phyloP scores from a whole-genome alignment of 2,797 vertebrate species.

The Rhyacichthys aspro region DNA sequence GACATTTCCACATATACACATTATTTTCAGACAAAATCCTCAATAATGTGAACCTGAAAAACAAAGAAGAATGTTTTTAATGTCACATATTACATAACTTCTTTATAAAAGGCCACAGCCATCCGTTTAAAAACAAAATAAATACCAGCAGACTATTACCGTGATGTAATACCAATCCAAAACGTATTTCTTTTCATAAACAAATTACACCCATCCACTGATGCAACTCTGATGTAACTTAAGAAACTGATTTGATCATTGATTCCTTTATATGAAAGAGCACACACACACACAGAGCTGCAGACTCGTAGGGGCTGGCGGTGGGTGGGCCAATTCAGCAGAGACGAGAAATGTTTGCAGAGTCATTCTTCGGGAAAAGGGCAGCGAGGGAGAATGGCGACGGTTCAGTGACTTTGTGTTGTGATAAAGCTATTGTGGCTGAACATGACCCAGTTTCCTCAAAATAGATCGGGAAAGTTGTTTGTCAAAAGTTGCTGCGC shows the following conservation, averaged over 20 bases:
- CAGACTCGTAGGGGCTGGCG: background rate
- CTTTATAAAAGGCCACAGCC: too few relatives aligned
- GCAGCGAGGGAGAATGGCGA: constrained; percentile 35
- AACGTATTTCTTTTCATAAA: too few relatives aligned
- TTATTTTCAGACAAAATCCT: background rate
- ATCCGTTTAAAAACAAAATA: too few relatives aligned
- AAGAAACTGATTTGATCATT: background rate
- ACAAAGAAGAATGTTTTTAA: too few relatives aligned
- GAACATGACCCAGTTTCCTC: constrained; percentile 67
- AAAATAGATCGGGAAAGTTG: constrained; percentile 25
- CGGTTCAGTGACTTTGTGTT: too few relatives aligned
- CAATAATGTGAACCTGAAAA: too few relatives aligned
- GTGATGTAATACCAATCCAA: too few relatives aligned
- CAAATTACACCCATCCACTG: background rate
- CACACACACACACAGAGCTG: background rate
- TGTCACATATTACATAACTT: too few relatives aligned
- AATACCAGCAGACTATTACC: too few relatives aligned
- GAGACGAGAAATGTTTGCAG: constrained; percentile 5
- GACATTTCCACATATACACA: background rate
- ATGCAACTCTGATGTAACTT: background rate
- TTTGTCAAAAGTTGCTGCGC: too few relatives aligned
- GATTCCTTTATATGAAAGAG: background rate
- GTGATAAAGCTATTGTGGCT: constrained; percentile 49
- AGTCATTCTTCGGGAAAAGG: background rate
- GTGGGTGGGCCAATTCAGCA: constrained; percentile 27